These are phyloP conservation scores for Chiloscyllium punctatum DNA, from an alignment of 2,797 vertebrate genomes.

Conservation along the genomic window DNA sequence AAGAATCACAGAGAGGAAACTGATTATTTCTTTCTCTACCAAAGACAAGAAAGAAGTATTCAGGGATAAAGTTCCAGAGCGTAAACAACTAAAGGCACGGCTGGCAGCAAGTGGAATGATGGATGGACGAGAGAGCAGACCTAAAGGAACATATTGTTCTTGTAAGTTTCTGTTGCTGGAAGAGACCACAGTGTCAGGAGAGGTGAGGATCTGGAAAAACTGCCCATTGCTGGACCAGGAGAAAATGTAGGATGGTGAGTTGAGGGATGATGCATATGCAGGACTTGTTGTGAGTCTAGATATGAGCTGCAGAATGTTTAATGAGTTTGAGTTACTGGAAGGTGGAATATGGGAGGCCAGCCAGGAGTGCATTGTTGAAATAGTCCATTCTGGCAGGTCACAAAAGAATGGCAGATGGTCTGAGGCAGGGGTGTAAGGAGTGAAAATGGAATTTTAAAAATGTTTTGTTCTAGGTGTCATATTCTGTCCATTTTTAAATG, in stretches of 20 bases:
- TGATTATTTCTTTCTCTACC: neutral
- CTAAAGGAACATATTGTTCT: neutral
- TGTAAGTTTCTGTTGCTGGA: neutral
- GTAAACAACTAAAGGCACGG: neutral
- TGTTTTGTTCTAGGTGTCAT: too few species aligned
- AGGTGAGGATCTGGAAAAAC: neutral
- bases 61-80: neutral
- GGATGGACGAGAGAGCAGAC: neutral
- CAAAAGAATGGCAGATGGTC: neutral
- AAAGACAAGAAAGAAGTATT: neutral
- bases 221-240: neutral
- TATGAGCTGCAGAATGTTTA: neutral
- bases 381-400: neutral
- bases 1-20: neutral
- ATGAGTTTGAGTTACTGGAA: neutral
- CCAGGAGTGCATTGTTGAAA: neutral
- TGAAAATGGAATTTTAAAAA: neutral
- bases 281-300: neutral
- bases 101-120: neutral
- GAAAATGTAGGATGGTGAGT: neutral
- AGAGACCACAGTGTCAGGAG: neutral
- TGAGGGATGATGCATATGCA: neutral
- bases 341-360: neutral
- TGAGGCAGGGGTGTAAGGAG: neutral
- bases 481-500: neutral